Conservation (phyloP, 2,113 vertebrate genomes). For the Campylomormyrus numenius region DNA sequence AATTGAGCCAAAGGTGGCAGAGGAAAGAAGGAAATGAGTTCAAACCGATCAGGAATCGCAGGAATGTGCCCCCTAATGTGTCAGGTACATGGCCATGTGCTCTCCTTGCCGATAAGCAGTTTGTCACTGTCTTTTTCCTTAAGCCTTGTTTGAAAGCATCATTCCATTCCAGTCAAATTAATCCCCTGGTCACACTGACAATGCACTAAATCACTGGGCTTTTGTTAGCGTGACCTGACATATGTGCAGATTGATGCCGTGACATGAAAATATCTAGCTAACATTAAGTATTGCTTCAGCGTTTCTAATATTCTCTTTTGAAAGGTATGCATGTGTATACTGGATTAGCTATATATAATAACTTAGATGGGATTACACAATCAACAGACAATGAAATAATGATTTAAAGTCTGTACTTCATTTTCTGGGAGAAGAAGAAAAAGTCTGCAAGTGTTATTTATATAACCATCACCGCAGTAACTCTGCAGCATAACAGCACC, state of each 20-base stretch:
- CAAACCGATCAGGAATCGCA: conserved; percentile 79
- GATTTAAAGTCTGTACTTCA: background rate
- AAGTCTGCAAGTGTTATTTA: background rate
- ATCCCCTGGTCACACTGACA: background rate
- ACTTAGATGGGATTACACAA: background rate
- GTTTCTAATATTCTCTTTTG: background rate
- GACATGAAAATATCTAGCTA: background rate
- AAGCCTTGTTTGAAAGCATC: background rate
- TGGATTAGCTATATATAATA: background rate
- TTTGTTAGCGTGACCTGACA: background rate
- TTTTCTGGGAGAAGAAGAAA: background rate
- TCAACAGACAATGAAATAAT: background rate
- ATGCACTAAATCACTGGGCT: background rate
- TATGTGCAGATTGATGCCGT: background rate
- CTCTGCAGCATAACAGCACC: background rate
- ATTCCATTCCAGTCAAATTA: background rate
- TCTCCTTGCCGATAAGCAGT: background rate
- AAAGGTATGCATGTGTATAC: background rate
- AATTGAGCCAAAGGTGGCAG: conserved; percentile 58
- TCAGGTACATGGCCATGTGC: conserved; percentile 65
- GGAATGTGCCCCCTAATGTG: conserved; percentile 69
- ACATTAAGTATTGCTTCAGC: background rate
- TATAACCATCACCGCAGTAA: background rate
- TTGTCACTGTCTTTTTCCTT: background rate
- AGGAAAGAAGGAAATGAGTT: conserved; percentile 87